Evolutionary conservation across 2,113 vertebrate species (phyloP), one percentile per base, ranked within the genome.

Genomic region (Egretta garzetta): DNA sequence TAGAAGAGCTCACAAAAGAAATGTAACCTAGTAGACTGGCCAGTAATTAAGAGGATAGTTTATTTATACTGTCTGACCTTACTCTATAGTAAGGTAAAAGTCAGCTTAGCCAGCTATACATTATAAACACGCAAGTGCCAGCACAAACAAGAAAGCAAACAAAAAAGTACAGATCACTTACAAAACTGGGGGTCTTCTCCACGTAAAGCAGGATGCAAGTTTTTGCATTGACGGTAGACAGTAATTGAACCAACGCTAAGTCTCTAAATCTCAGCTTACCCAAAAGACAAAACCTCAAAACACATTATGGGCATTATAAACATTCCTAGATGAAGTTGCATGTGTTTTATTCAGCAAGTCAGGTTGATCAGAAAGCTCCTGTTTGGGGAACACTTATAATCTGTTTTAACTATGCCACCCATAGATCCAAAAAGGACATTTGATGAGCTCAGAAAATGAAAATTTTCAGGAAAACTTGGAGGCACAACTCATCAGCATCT

Each of bases 21-120:
- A 81, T 3, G 28, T 68, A 77, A 93, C 60, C 84, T 59, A 52
- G 26, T 43, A 56, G 80, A 84, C 30, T 0, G 14, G 39, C 67
- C 64, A 81, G 84, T 89, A 94, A 91, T 93, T 81, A 85, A 58
- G 33, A 92, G 73, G 49, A 79, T 63, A 41, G 86, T 89, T 96
- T 97, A 93, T 94, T 97, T 95, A 84, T 8, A 41, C 80, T 93
- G 80, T 81, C 83, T 96, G 93, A 91, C 94, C 91, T 84, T 89
- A 91, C 26, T 67, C 63, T 67, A 30, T 14, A 6, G 94, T 53
- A 76, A 95, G 72, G 83, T 94, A 72, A 93, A 93, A 74, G 39
- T 41, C 89, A 92, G 82, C 37, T 81, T 53, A 76, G 63, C n/a
- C 59, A 86, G 72, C 33, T 60, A 41, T 41, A 70, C 56, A 60